Evolutionary conservation across 92 coral and sea anemone species (phyloP).

Genomic region (Palythoa caribaeorum): DNA sequence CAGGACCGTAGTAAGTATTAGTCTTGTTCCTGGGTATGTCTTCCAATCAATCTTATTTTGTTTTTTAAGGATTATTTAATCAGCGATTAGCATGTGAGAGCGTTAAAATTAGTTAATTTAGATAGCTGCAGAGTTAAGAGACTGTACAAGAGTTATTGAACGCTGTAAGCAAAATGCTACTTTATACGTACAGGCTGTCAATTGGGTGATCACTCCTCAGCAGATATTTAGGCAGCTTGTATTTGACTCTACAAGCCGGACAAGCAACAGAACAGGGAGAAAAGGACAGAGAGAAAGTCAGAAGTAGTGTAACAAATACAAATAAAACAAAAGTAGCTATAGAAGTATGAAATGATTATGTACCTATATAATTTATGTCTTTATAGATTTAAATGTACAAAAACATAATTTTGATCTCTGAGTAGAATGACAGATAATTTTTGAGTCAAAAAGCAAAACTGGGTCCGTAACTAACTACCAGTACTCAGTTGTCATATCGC

Average conservation of each 20-base stretch:
- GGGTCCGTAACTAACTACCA: too few species aligned
- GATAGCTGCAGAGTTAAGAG: neutral
- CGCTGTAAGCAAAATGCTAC: neutral
- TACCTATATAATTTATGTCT: too few species aligned
- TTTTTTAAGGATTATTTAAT: neutral
- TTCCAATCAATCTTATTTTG: neutral
- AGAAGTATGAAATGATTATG: too few species aligned
- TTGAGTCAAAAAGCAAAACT: too few species aligned
- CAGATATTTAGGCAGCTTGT: constrained; percentile 46
- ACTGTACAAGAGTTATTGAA: neutral
- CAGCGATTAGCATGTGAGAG: neutral
- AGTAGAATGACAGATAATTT: too few species aligned
- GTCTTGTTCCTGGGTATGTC: neutral
- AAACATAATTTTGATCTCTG: too few species aligned
- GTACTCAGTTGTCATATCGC: too few species aligned
- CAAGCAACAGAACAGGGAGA: neutral
- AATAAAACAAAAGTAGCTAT: neutral
- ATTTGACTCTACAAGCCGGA: constrained; percentile 36
- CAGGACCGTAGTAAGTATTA: too few species aligned
- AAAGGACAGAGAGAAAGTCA: constrained; percentile 18
- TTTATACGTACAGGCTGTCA: constrained; percentile 50
- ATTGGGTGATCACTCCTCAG: constrained; percentile 43
- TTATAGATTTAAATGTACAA: too few species aligned
- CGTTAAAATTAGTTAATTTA: neutral
- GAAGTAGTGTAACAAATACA: neutral